Percentiles rank a stretch among this genome's conserved stretches.
Conservation (phyloP, 2,797 vertebrate genomes). For the Microchirus variegatus region DNA sequence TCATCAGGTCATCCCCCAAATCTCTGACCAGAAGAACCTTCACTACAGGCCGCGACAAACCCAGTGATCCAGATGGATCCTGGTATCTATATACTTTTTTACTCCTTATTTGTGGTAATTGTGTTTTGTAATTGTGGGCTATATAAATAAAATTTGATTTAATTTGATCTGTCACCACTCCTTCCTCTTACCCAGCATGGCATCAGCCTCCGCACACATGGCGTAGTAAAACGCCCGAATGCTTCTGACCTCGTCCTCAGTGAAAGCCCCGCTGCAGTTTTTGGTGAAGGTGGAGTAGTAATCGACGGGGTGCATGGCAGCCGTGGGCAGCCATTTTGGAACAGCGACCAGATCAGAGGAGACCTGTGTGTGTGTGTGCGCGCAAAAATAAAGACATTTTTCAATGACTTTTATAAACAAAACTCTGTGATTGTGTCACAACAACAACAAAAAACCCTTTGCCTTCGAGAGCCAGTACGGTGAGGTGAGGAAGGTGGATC, state of each 20-base stretch:
- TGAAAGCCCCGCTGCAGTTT: conserved; percentile 91
- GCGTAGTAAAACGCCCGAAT: conserved; percentile 95
- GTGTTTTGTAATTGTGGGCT: no score
- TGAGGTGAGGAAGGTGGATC: conserved; percentile 94
- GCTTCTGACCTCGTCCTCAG: conserved; percentile 86
- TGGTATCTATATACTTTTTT: no score
- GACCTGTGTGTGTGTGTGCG: conserved; percentile 76
- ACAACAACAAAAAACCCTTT: conserved; percentile 29
- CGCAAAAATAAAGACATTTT: background rate
- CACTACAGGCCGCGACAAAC: no score
- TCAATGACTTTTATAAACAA: background rate
- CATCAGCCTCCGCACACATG: conserved; percentile 96
- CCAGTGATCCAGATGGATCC: no score
- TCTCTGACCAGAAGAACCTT: no score
- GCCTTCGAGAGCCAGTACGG: conserved; percentile 93
- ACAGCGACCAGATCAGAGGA: conserved; percentile 83
- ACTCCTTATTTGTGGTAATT: no score
- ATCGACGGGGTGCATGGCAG: conserved; percentile 91
- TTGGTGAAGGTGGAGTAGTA: conserved; percentile 95
- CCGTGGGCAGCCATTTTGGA: conserved; percentile 89
- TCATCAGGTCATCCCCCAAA: no score
- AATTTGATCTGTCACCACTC: no score
- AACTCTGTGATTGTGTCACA: background rate
- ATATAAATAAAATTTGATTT: no score
- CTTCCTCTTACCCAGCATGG: conserved; percentile 88